A percentile compares a stretch with the other conserved stretches of the same genome.
Conservation (phyloP, 2,797 vertebrate genomes). For the Pachyuromys duprasi region DNA sequence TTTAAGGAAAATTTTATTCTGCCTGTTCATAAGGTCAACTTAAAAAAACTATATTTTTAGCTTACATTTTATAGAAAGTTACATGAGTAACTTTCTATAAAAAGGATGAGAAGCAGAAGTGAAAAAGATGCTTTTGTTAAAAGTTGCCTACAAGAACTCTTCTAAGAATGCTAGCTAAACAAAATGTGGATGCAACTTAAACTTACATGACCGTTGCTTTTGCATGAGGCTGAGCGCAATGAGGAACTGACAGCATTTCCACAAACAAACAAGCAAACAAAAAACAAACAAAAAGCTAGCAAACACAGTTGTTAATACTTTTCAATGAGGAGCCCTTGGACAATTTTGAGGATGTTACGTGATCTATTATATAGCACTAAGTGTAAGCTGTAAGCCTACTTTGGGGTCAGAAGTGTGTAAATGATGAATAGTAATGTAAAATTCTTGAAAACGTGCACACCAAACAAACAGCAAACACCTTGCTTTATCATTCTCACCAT, state of each 20-base stretch:
- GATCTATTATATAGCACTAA: neutral
- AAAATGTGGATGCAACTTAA: neutral
- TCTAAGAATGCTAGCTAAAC: conserved; percentile 19
- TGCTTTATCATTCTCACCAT: neutral
- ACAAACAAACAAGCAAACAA: neutral
- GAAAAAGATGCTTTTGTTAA: conserved; percentile 37
- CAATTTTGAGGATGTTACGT: neutral
- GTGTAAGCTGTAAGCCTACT: neutral
- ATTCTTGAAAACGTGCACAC: neutral
- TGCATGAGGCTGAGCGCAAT: neutral
- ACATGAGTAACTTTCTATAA: neutral
- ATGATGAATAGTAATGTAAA: neutral
- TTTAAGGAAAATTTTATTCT: conserved; percentile 28
- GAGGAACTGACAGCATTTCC: neutral
- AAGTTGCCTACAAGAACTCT: neutral
- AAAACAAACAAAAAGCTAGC: too few relatives aligned
- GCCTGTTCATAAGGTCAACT: neutral
- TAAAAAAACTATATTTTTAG: neutral
- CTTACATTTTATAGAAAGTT: conserved; percentile 37
- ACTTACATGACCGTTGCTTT: neutral
- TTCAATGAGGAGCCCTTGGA: neutral
- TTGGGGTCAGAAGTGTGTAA: neutral
- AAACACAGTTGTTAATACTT: neutral
- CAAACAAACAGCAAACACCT: neutral
- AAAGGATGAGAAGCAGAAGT: neutral